A percentile compares a stretch with the other conserved stretches of the same genome.
Evolutionary conservation across 2,113 vertebrate species (phyloP).

Genomic region (Calidris pugnax): DNA sequence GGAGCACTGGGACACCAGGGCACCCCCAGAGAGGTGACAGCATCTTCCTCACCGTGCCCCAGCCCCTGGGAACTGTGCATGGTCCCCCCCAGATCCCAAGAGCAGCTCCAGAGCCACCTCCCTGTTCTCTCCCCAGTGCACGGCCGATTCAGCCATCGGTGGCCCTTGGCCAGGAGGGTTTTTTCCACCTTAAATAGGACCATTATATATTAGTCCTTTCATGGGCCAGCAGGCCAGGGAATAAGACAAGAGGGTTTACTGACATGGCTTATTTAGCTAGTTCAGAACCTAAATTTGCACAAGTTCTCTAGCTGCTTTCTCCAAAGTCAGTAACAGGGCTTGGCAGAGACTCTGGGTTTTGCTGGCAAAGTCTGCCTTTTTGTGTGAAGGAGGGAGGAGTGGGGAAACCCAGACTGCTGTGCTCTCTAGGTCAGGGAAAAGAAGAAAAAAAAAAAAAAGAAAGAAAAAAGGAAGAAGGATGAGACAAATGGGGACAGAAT

Average conservation of each 20-base stretch:
- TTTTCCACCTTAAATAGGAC: slow-evolving; percentile 50
- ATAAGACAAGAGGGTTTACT: slow-evolving; percentile 47
- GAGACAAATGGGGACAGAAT: neutral
- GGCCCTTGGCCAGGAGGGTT: slow-evolving; percentile 28
- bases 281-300: slow-evolving; percentile 46
- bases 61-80: accelerated
- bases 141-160: neutral
- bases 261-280: slow-evolving; percentile 59
- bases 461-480: neutral
- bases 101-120: neutral
- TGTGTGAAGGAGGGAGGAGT: slow-evolving; percentile 46
- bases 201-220: slow-evolving; percentile 43
- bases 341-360: slow-evolving; percentile 46
- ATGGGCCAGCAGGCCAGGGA: slow-evolving; percentile 30
- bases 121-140: neutral
- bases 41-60: neutral
- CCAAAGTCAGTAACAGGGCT: slow-evolving; percentile 48
- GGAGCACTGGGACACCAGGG: neutral
- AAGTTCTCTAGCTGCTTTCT: slow-evolving; percentile 52
- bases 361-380: slow-evolving; percentile 62
- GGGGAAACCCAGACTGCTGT: slow-evolving; percentile 30
- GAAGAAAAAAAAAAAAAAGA: neutral
- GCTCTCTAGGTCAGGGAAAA: slow-evolving; percentile 39
- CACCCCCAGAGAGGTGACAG: neutral
- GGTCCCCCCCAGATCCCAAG: neutral